Base-by-base conservation (phyloP, 2,113 vertebrate species). In the Telmatochromis sp. region DNA sequence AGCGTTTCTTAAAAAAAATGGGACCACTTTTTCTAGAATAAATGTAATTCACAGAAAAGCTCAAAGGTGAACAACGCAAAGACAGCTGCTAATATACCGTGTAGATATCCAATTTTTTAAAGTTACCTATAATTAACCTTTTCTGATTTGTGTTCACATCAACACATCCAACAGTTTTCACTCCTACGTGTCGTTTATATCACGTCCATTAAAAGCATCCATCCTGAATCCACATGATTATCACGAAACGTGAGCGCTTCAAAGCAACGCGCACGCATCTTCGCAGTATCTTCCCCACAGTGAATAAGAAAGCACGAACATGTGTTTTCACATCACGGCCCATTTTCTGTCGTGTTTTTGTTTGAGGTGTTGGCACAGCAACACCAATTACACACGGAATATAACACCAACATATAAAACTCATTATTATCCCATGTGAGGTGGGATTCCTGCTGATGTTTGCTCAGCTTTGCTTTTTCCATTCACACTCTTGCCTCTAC, bases 401-500 rank as follows among this genome's bases (percentile, higher is more conserved):
- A 94, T 90, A 95, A 96, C 91, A 89, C 89, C 90, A 92, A 91
- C 92, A 89, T 92, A 96, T 95, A 93, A 95, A 94, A 94, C 86
- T 93, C 90, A 80, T 82, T 93, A 90, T 96, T 94, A 95, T 96
- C 94, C 93, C 87, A 92, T 58, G 91, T 54, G 86, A 95, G 93
- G 93, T 91, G 87, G 89, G 93, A 95, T 95, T 91, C 94, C 91
- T 84, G 73, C 84, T 89, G 88, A 70, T 95, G 94, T 96, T 96
- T 96, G 93, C 94, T 95, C 94, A 96, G 96, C 95, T 96, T 96
- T 92, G 84, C 90, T 83, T 91, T 96, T 95, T 95, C 94, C 95
- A 95, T 31, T 93, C 92, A 91, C 93, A 92, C 88, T 87, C 92
- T 86, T 82, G 92, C 91, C 85, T 93, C 53, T 82, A 88, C 92